Evolutionary conservation across 1,140 invertebrate species (phyloP), one percentile per base, ranked within the genome.

Genomic region (Dinoponera quadriceps): DNA sequence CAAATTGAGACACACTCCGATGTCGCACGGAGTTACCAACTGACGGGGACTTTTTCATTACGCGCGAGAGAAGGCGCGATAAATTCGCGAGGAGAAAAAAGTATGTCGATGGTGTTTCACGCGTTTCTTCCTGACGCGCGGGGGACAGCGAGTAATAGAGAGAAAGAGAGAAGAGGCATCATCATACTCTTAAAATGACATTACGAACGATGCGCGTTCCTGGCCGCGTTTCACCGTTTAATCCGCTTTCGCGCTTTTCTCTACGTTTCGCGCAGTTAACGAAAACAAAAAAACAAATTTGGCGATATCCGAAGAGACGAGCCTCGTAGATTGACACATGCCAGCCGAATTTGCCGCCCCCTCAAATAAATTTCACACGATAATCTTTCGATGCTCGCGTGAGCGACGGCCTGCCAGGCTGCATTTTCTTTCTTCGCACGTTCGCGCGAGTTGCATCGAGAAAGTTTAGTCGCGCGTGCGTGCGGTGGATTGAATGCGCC

Each of bases 301-400:
- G 14, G 22, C 48, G 69, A 59, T 80, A 29, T 59, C 16, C 16
- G 25, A 78, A 80, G n/a, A n/a, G 13, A 54, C 63, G 54, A 57
- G 27, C 22, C 38, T 71, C 44, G 49, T 71, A 69, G 63, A 80
- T 80, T 80, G 75, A 80, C 75, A 75, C 20, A 18, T 75, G 73
- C 44, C 59, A 80, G 75, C 38, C 22, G 22, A 69, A 80, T 66
- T 78, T 33, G 51, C 63, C 54, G 71, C n/a, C 38, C 51, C 78
- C 57, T 86, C 73, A 65, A 87, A 87, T 86, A 86, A 86, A 87
- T 87, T 87, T 80, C 51, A 38, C 25, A 62, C 85, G 85, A 84
- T 87, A 87, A 87, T 87, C 86, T 87, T 74, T 60, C 71, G 71
- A 60, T 85, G 27, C 54, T 51, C 29, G 68, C 54, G 54, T 80